These are phyloP conservation scores for Seriola quinqueradiata DNA, from an alignment of 2,113 vertebrate genomes.

Conservation along the genomic window DNA sequence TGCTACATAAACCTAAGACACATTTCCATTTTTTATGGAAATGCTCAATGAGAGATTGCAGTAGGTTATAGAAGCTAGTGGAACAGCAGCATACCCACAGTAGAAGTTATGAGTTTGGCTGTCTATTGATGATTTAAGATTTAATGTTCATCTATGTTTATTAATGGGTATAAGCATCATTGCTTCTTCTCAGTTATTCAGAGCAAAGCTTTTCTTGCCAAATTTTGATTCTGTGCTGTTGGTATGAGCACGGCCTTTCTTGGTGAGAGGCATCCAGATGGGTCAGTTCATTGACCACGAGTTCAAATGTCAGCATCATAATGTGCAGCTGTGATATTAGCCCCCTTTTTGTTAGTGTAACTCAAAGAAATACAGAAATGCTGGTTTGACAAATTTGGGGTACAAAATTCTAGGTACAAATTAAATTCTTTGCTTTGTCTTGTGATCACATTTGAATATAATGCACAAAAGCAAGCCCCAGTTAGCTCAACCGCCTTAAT, in stretches of 20 bases:
- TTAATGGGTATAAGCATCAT: not conserved
- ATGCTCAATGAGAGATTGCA: no score
- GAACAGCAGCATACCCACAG: no score
- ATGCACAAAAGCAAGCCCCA: constrained; percentile 33
- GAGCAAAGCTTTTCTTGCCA: constrained; percentile 6
- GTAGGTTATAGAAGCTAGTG: no score
- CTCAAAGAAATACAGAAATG: constrained; percentile 13
- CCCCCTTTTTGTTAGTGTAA: not conserved
- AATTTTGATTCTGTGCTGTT: constrained; percentile 19
- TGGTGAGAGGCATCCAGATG: constrained; percentile 12
- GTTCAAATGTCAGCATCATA: constrained; percentile 36
- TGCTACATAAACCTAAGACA: no score
- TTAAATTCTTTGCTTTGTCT: constrained; percentile 32
- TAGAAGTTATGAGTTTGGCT: no score
- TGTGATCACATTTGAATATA: constrained; percentile 25
- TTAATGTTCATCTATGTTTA: not conserved
- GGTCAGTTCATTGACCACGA: constrained; percentile 28
- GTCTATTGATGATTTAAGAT: no score
- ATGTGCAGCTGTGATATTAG: constrained; percentile 10
- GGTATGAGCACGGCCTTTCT: constrained; percentile 30
- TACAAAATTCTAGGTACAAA: not conserved
- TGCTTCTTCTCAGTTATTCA: constrained; percentile 9
- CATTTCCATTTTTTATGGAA: no score
- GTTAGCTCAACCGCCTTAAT: constrained; percentile 57
- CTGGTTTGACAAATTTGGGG: constrained; percentile 4